These are phyloP conservation scores for Conomelus anceps DNA, from an alignment of 2,888 invertebrate genomes.

Conservation along the genomic window DNA sequence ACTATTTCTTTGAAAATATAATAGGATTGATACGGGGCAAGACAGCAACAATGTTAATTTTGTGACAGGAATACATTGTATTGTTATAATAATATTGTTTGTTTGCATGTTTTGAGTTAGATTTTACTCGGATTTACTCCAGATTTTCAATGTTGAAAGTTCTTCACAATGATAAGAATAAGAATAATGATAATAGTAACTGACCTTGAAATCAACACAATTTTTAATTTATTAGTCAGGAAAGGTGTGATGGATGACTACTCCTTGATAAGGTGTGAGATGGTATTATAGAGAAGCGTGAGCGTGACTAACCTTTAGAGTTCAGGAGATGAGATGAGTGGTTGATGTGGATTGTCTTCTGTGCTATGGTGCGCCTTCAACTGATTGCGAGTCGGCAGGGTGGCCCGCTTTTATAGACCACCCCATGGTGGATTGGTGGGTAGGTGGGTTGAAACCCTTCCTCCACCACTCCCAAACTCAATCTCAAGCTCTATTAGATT, in stretches of 20 bases:
- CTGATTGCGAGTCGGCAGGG: not conserved
- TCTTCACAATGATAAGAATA: too few relatives aligned
- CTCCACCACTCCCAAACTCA: not conserved
- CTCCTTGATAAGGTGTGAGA: not conserved
- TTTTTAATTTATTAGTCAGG: not conserved
- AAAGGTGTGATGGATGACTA: not conserved
- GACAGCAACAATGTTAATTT: too few relatives aligned
- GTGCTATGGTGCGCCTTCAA: not conserved
- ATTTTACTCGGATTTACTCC: too few relatives aligned
- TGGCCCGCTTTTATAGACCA: not conserved
- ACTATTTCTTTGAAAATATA: too few relatives aligned
- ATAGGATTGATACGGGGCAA: too few relatives aligned
- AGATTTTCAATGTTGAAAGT: too few relatives aligned
- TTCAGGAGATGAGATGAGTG: not conserved
- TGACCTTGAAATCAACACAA: too few relatives aligned
- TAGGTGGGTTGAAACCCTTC: not conserved
- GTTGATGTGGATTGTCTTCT: not conserved
- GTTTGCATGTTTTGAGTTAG: too few relatives aligned
- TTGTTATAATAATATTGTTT: too few relatives aligned
- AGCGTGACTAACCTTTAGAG: not conserved
- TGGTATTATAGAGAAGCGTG: too few relatives aligned
- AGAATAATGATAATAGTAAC: too few relatives aligned
- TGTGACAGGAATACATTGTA: too few relatives aligned
- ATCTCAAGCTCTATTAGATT: not conserved
- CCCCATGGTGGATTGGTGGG: not conserved